These are phyloP conservation scores for Decapterus maruadsi DNA, from an alignment of 2,797 vertebrate genomes.

Conservation along the genomic window DNA sequence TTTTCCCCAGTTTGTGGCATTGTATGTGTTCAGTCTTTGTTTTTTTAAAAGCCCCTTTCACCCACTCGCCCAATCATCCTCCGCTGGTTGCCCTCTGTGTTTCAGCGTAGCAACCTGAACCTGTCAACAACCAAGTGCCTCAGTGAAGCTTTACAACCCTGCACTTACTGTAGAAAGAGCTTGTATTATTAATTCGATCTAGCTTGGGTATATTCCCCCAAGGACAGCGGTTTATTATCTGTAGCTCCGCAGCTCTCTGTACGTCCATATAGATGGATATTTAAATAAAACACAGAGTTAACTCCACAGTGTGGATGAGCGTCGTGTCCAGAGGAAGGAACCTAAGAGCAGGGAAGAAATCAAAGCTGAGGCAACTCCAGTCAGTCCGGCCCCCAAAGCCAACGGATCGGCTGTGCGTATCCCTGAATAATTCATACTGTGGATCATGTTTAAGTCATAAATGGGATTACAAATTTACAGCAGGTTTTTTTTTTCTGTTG, in stretches of 20 bases:
- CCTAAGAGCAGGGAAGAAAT: conserved; percentile 54
- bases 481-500: conserved; percentile 36
- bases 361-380: conserved; percentile 60
- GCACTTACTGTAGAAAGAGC: conserved; percentile 66
- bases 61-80: no score
- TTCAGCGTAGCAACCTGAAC: conserved; percentile 47
- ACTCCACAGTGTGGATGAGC: conserved; percentile 34
- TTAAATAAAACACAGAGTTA: conserved; percentile 36
- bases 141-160: conserved; percentile 39
- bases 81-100: neutral
- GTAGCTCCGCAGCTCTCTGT: conserved; percentile 45
- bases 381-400: conserved; percentile 51
- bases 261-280: conserved; percentile 42
- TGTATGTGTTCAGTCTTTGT: neutral
- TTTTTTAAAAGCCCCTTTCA: no score
- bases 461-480: conserved; percentile 65
- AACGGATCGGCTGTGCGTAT: conserved; percentile 55
- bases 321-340: conserved; percentile 47
- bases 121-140: conserved; percentile 32
- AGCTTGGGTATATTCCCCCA: conserved; percentile 44
- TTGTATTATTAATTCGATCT: conserved; percentile 76
- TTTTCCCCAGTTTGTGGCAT: conserved; percentile 31
- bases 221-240: conserved; percentile 66
- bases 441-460: conserved; percentile 81
- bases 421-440: conserved; percentile 79